A percentile compares a stretch with the other conserved stretches of the same genome.
These are phyloP conservation scores for Rachycentron canadum DNA, from an alignment of 2,797 vertebrate genomes.

Conservation along the genomic window DNA sequence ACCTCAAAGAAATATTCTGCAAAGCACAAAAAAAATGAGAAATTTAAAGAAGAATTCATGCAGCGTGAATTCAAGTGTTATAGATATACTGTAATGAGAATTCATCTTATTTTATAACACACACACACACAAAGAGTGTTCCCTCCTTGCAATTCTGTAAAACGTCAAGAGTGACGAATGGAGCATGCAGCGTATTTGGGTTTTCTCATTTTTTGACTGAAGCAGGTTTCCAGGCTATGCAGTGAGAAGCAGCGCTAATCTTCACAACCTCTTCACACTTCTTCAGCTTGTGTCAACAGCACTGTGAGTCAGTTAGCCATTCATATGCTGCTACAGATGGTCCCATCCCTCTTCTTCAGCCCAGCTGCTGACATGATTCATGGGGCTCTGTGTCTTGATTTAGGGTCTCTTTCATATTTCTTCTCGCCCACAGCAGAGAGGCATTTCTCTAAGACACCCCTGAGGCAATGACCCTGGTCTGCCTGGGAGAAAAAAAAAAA, in stretches of 20 bases:
- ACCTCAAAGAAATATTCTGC: slow-evolving; percentile 15
- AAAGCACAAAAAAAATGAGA: background rate
- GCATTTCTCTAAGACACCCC: slow-evolving; percentile 83
- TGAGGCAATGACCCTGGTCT: slow-evolving; percentile 82
- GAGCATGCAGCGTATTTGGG: slow-evolving; percentile 60
- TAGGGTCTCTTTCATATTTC: slow-evolving; percentile 83
- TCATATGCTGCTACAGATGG: slow-evolving; percentile 83
- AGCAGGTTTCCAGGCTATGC: slow-evolving; percentile 67
- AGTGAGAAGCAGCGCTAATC: slow-evolving; percentile 69
- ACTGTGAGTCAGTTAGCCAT: slow-evolving; percentile 78
- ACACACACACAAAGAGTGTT: slow-evolving; percentile 4
- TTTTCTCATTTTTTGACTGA: slow-evolving; percentile 68
- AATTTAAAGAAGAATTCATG: slow-evolving; percentile 24
- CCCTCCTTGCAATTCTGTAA: slow-evolving; percentile 64
- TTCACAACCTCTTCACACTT: slow-evolving; percentile 83
- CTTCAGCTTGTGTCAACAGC: slow-evolving; percentile 80
- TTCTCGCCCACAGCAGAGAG: slow-evolving; percentile 79
- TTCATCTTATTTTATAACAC: slow-evolving; percentile 62
- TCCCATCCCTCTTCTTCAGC: slow-evolving; percentile 79
- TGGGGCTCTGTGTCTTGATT: slow-evolving; percentile 85
- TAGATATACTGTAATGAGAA: slow-evolving; percentile 60
- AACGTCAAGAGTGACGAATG: slow-evolving; percentile 77
- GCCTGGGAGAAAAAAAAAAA: slow-evolving; percentile 52
- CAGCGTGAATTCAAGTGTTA: slow-evolving; percentile 48
- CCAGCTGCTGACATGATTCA: slow-evolving; percentile 84